phyloP scores from a whole-genome alignment of 2,797 vertebrate species.

The Platalea minor region DNA sequence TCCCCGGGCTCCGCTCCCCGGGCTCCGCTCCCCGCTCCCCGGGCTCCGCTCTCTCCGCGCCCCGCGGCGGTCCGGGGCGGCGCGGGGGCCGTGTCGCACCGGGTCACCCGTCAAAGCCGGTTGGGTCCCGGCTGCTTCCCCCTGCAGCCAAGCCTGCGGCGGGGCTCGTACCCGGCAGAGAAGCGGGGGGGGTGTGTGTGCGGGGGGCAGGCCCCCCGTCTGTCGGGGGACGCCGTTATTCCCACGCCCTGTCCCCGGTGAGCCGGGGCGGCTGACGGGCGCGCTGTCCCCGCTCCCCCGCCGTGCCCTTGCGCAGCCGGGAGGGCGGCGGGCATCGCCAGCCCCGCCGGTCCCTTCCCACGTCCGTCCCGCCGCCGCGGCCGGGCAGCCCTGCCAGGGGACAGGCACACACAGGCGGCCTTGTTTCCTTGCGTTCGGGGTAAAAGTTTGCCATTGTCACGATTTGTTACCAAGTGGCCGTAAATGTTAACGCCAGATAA shows the following conservation, averaged over 20 bases:
- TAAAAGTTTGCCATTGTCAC: constrained; percentile 33
- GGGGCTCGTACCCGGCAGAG: background rate
- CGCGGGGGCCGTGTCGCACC: background rate
- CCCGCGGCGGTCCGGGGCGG: background rate
- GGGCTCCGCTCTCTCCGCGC: background rate
- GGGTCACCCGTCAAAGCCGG: background rate
- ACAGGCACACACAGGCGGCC: background rate
- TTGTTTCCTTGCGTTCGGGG: background rate
- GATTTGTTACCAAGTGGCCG: background rate
- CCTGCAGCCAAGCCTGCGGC: background rate
- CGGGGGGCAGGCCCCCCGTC: background rate
- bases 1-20: too few species aligned
- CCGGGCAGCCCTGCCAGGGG: background rate
- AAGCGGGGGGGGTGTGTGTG: background rate
- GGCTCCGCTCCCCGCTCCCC: too few species aligned
- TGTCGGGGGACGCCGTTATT: constrained; percentile 8
- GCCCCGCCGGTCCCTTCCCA: background rate
- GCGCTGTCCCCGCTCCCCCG: background rate
- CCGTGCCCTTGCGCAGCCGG: background rate
- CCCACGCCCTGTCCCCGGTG: constrained; percentile 19
- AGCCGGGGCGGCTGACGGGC: constrained; percentile 41
- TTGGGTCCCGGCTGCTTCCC: background rate
- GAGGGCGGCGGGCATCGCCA: background rate
- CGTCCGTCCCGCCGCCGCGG: background rate
- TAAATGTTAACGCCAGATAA: background rate